Evolutionary conservation across 2,113 vertebrate species (phyloP).

Genomic region (Protobothrops flavoviridis): DNA sequence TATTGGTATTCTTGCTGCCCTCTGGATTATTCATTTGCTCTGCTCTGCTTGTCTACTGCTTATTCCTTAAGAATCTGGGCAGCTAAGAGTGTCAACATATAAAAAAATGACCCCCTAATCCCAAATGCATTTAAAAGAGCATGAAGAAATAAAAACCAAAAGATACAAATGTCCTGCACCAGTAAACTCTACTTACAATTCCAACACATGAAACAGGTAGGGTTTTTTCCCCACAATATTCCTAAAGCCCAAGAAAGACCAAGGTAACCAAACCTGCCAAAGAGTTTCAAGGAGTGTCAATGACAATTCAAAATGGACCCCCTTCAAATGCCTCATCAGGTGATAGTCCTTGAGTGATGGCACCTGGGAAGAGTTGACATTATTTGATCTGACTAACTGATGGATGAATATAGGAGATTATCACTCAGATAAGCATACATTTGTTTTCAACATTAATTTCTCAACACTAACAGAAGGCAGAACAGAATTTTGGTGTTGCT

Average conservation of each 20-base stretch:
- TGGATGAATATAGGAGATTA: not conserved
- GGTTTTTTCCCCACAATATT: not conserved
- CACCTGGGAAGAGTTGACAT: not conserved
- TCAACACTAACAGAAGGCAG: not conserved
- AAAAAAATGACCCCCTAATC: not conserved
- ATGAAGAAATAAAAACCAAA: not conserved
- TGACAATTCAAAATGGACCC: not conserved
- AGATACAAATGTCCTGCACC: not conserved
- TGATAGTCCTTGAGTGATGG: not conserved
- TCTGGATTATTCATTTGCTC: not conserved
- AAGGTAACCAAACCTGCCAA: not conserved
- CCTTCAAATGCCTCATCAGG: not conserved
- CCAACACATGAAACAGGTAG: not conserved
- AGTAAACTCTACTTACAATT: not conserved
- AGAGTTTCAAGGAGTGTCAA: not conserved
- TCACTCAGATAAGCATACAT: not conserved
- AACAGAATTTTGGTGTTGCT: not conserved
- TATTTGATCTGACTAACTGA: not conserved
- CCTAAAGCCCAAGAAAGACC: not conserved
- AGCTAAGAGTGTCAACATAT: not conserved
- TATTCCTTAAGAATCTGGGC: not conserved
- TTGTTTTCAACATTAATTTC: not conserved
- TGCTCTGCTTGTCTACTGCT: not conserved
- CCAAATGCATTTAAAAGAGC: not conserved
- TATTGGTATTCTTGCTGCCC: not conserved